phyloP scores from a whole-genome alignment of 2,888 invertebrate species.

The Dendrolimus pini region DNA sequence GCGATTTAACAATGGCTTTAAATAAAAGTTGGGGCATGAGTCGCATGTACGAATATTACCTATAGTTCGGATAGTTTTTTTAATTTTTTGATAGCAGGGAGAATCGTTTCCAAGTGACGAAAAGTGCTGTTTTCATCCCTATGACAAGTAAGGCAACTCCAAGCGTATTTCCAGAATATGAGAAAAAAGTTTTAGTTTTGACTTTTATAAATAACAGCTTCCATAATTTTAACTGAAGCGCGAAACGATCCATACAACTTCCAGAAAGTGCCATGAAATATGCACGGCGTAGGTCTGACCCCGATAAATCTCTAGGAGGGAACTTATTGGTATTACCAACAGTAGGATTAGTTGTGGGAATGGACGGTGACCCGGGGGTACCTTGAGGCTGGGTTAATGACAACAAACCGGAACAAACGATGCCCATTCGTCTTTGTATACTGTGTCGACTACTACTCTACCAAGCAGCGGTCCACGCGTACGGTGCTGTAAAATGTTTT shows the following conservation, averaged over 20 bases:
- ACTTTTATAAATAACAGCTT: too few relatives aligned
- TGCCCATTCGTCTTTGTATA: constrained; percentile 41
- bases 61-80: too few relatives aligned
- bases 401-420: constrained; percentile 58
- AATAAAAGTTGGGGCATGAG: too few relatives aligned
- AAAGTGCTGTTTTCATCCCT: too few relatives aligned
- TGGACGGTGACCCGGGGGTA: constrained; percentile 28
- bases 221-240: neutral
- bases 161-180: too few relatives aligned
- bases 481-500: neutral
- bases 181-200: too few relatives aligned
- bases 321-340: constrained; percentile 46
- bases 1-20: too few relatives aligned
- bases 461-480: neutral
- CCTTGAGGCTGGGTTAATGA: constrained; percentile 55
- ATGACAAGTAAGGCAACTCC: too few relatives aligned
- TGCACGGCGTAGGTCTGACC: constrained; percentile 26
- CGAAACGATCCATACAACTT: neutral
- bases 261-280: constrained; percentile 4
- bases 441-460: neutral
- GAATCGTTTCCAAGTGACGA: too few relatives aligned
- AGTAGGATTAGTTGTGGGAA: constrained; percentile 3
- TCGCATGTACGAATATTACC: too few relatives aligned
- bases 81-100: too few relatives aligned
- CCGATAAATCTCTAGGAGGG: constrained; percentile 32